Evolutionary conservation across 2,113 vertebrate genomes (phyloP).

Genomic region (Tenebrosternarchus preto): DNA sequence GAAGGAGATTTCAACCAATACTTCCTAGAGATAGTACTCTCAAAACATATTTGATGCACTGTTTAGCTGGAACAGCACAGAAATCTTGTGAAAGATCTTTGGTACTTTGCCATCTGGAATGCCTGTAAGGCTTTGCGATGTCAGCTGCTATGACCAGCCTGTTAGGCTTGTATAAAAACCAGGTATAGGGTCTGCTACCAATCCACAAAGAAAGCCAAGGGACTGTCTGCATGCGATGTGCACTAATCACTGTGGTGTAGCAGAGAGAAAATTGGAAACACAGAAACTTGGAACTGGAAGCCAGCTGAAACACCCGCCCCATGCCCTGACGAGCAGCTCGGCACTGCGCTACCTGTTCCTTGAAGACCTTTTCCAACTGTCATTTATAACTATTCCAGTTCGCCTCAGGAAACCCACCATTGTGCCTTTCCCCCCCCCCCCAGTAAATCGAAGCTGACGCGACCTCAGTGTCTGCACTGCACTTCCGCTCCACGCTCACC

Average conservation of each 20-base stretch:
- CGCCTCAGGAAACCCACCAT: neutral
- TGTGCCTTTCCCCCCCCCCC: neutral
- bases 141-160: neutral
- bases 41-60: neutral
- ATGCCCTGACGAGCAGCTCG: neutral
- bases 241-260: slow-evolving; percentile 15
- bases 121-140: neutral
- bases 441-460: neutral
- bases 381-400: neutral
- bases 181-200: neutral
- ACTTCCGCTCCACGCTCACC: neutral
- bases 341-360: neutral
- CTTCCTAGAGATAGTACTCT: neutral
- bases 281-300: neutral
- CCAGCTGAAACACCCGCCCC: neutral
- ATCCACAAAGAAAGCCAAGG: too few relatives aligned
- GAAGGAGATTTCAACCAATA: neutral
- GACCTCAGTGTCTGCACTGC: neutral
- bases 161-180: too few relatives aligned
- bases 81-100: neutral
- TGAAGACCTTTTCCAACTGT: neutral
- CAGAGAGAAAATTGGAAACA: neutral
- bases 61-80: neutral
- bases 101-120: slow-evolving; percentile 4
- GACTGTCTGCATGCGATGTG: neutral